Evolutionary conservation across 2,888 invertebrate species (phyloP).

Genomic region (Pyrrhosoma nymphula): DNA sequence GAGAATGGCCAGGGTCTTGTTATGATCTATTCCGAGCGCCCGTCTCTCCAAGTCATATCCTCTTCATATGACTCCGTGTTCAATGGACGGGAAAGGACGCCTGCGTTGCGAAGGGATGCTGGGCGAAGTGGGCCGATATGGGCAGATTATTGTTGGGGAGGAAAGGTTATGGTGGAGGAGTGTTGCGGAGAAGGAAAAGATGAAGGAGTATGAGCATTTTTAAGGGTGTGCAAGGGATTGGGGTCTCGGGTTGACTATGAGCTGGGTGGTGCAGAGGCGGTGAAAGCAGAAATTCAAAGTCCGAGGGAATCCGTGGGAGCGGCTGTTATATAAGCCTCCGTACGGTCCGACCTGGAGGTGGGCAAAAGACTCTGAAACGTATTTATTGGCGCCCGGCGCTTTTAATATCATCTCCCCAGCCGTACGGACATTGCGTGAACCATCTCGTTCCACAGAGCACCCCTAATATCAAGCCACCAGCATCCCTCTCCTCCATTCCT

Average conservation of each 20-base stretch:
- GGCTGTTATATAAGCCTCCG: constrained; percentile 24
- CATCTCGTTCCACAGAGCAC: neutral
- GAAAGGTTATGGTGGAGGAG: neutral
- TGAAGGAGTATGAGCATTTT: constrained; percentile 15
- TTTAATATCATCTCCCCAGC: constrained; percentile 34
- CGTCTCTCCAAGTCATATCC: neutral
- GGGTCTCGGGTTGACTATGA: neutral
- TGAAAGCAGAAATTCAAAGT: constrained; percentile 22
- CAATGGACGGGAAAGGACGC: neutral
- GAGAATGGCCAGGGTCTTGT: neutral
- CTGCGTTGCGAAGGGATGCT: neutral
- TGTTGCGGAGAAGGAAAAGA: neutral
- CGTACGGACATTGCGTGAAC: neutral
- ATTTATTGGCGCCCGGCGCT: constrained; percentile 58
- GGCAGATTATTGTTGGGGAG: neutral
- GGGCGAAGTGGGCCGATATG: neutral
- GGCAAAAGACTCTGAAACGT: constrained; percentile 32
- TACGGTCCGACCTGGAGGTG: neutral
- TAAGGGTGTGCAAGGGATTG: neutral
- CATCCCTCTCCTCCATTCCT: neutral
- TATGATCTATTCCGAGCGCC: neutral
- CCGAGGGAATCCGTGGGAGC: neutral
- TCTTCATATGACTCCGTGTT: constrained; percentile 21
- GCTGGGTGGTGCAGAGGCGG: neutral
- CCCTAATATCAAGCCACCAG: neutral